Base-by-base conservation (phyloP, 1,140 invertebrate genomes). In the Lepidotrigona ventralis region DNA sequence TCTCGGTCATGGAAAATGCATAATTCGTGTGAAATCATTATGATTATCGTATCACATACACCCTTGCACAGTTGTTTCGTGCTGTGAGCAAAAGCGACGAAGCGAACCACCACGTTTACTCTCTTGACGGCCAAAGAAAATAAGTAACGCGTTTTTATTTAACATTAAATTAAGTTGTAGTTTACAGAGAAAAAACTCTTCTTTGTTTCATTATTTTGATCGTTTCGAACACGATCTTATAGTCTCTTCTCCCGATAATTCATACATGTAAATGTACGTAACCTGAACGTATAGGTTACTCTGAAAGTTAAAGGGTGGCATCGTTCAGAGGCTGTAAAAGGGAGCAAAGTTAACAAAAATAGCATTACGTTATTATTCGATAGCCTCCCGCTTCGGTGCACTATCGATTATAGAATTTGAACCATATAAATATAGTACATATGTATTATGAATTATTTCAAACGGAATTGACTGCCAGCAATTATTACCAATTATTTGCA, bases 71-170 rank as follows among this genome's bases (percentile, higher is more conserved):
- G 11, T 54, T 39, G 78, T 79, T 60, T 79, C 78, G 33, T 60
- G 5, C 2, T n/a, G 8, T 21, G 15, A 33, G 39, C 21, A 26
- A 15, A 46, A 46, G 39, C 12, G 53, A 29, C 79, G 58, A 54
- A 54, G 33, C 58, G 70, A 54, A n/a, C 21, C 15, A 15, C n/a
- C 58, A n/a, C 63, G 51, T 68, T 29, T 19, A 19, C 23, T 64
- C 72, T 76, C 51, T 66, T 68, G 79, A 76, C 79, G 79, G 79
- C 69, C 72, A 76, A 81, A 81, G 79, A 76, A 51, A 33, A 29
- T 19, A 1, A 26, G 26, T 63, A 29, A 64, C 19, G n/a, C 79
- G n/a, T 23, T 23, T 3, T 54, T 29, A 21, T 29, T 33, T 17
- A 33, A 56, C 6, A 11, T 60, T 80, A 39, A 15, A 33, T 33